Conservation (phyloP, 2,888 invertebrate species). For the Epinotia brunnichana region DNA sequence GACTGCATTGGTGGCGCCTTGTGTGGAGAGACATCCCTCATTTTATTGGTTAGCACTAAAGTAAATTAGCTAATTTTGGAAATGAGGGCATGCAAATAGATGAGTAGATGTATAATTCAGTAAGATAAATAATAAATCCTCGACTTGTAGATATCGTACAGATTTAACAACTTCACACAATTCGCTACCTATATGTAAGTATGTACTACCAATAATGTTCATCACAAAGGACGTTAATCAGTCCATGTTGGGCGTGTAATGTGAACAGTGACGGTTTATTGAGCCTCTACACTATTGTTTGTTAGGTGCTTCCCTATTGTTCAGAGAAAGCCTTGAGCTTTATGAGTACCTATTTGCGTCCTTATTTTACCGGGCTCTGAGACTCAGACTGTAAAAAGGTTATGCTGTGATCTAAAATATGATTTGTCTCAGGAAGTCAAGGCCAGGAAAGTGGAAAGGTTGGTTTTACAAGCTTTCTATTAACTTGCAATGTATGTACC, state of each 20-base stretch:
- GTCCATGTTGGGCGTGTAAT: conserved; percentile 24
- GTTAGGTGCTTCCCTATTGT: conserved; percentile 31
- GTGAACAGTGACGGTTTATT: conserved; percentile 3
- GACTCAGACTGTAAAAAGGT: conserved; percentile 5
- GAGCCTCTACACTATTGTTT: conserved; percentile 19
- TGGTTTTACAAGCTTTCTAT: too few species aligned
- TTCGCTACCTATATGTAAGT: neutral
- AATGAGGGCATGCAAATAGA: neutral
- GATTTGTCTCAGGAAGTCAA: too few species aligned
- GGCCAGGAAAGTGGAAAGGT: too few species aligned
- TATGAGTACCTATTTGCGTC: conserved; percentile 32
- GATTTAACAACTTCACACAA: neutral
- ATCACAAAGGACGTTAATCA: conserved; percentile 19
- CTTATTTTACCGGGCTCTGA: conserved; percentile 17
- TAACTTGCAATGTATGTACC: too few species aligned
- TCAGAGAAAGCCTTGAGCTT: conserved; percentile 34
- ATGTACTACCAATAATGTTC: neutral
- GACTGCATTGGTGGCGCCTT: too few species aligned
- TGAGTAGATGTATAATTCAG: neutral
- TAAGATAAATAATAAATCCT: neutral
- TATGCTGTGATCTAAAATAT: conserved; percentile 3
- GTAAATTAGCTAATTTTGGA: too few species aligned
- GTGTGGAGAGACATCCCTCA: too few species aligned
- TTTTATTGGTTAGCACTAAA: too few species aligned
- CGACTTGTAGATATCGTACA: neutral